Evolutionary conservation across 2,888 invertebrate species (phyloP).

Genomic region (Tetrapedia diversipes): DNA sequence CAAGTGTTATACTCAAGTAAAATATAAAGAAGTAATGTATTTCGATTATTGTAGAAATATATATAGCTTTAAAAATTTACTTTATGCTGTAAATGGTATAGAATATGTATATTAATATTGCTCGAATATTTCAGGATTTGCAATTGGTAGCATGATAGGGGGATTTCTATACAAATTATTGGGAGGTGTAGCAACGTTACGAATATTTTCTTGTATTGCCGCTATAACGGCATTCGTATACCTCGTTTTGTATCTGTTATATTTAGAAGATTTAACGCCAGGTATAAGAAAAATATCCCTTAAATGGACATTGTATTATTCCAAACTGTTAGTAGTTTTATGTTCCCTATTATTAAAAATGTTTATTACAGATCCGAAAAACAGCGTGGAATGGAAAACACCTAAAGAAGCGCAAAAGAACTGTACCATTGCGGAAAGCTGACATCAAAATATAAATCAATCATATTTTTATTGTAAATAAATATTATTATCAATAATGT

Average conservation of each 20-base stretch:
- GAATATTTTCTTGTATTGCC: slow-evolving; percentile 83
- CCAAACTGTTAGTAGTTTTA: background rate
- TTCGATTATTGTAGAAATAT: too few relatives aligned
- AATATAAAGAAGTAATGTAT: too few relatives aligned
- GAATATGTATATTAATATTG: background rate
- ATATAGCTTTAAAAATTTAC: background rate
- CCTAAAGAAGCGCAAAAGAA: slow-evolving; percentile 73
- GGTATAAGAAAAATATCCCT: slow-evolving; percentile 55
- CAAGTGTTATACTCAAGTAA: too few relatives aligned
- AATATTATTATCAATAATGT: slow-evolving; percentile 7
- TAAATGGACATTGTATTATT: background rate
- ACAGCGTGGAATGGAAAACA: slow-evolving; percentile 72
- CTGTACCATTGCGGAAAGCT: slow-evolving; percentile 60
- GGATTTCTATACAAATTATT: slow-evolving; percentile 87
- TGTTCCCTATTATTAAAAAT: background rate
- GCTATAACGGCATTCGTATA: slow-evolving; percentile 82
- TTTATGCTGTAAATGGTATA: background rate
- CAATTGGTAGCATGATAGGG: slow-evolving; percentile 89
- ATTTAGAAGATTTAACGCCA: slow-evolving; percentile 78
- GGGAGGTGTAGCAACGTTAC: slow-evolving; percentile 86
- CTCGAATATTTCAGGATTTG: slow-evolving; percentile 85
- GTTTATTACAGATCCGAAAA: slow-evolving; percentile 61
- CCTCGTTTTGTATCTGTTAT: slow-evolving; percentile 81
- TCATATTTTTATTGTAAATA: slow-evolving; percentile 9
- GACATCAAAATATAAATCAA: background rate